Evolutionary conservation across 2,888 invertebrate species (phyloP), one percentile per base, ranked within the genome.

Genomic region (Zele albiditarsus): DNA sequence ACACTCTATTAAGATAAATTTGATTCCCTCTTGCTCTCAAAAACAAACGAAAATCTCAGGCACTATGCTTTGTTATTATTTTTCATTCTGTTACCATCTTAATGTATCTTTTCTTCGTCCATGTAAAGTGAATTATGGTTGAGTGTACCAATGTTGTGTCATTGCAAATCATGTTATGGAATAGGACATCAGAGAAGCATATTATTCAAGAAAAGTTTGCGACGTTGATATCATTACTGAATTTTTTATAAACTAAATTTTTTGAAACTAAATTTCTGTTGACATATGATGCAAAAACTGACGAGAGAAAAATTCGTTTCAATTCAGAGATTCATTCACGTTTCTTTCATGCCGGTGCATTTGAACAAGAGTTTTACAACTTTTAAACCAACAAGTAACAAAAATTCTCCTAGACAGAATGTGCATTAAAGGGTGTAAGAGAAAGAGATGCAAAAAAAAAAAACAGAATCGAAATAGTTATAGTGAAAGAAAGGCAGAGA

Each of bases 1-100:
- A 78, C 75, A 78, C 27, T 67, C 76, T 73, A 31, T 75, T 60
- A 73, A 49, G 69, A 58, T 38, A 53, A 69, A 62, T 20, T 53
- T 27, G 46, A 8, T 70, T 28, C 68, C 23, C 65, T 49, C 31
- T 68, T n/a, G 25, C 27, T 14, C 49, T 23, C n/a, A 53, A 57
- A 33, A 62, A 66, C n/a, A 12, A 72, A 5, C 25, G 12, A 38
- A 63, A 75, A 58, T 42, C 53, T 5, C 42, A 42, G 28, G 12
- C 60, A 27, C 6, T 27, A n/a, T 3, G 3, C 3, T 25, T 60
- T 25, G 25, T 28, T 10, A 60, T 53, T 53, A 53, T 53, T 23
- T 53, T 20, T 53, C 23, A 20, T 23, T 46, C n/a, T 5, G 14
- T 38, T 46, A 3, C 46, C 46, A n/a, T n/a, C 6, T 20, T 53